Evolutionary conservation across 2,888 invertebrate species (phyloP).

Genomic region (Mantis religiosa): DNA sequence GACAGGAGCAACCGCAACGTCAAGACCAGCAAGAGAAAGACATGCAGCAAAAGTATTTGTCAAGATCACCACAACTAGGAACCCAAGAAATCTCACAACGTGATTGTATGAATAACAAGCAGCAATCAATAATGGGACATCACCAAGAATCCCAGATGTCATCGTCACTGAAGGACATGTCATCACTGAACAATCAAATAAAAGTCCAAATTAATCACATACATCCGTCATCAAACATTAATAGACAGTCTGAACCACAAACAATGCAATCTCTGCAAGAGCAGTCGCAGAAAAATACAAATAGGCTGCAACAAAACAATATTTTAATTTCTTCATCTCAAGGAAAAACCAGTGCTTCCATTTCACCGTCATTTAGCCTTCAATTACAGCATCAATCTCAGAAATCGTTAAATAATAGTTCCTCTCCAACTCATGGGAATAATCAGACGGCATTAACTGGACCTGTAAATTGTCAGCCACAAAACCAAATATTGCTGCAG

Average conservation of each 20-base stretch:
- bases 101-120: conserved; percentile 49
- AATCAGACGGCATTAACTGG: neutral
- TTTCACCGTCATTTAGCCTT: neutral
- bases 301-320: neutral
- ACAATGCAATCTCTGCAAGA: neutral
- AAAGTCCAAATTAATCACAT: neutral
- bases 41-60: conserved; percentile 34
- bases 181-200: neutral
- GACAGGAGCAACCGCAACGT: conserved; percentile 40
- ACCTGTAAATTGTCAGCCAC: neutral
- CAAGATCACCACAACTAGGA: conserved; percentile 42
- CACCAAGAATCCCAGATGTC: neutral
- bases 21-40: conserved; percentile 39
- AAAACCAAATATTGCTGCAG: neutral
- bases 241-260: neutral
- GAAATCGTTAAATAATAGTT: neutral
- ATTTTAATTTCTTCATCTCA: neutral
- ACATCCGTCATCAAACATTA: neutral
- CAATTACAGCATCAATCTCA: neutral
- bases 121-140: conserved; percentile 37
- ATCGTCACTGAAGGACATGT: neutral
- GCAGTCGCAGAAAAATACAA: neutral
- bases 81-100: conserved; percentile 48
- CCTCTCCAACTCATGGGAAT: neutral
- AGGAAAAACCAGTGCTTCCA: neutral